These are phyloP conservation scores for Himalopsyche anomala DNA, from an alignment of 2,888 invertebrate species.

Conservation along the genomic window DNA sequence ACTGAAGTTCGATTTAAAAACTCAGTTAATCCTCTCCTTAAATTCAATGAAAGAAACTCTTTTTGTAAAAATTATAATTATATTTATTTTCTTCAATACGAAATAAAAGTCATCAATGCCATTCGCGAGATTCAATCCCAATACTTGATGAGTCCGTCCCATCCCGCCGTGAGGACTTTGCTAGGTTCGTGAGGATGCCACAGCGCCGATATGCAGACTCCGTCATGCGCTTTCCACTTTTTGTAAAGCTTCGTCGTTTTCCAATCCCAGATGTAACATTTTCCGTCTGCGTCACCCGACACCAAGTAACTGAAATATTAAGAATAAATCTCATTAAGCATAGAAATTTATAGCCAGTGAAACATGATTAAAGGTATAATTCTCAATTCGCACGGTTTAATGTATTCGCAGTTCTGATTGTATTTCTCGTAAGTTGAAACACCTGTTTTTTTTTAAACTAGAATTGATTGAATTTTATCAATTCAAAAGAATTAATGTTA, in stretches of 20 bases:
- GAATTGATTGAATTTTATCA: neutral
- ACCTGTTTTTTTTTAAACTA: neutral
- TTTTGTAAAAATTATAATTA: neutral
- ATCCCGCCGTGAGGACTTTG: conserved; percentile 97
- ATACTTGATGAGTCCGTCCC: conserved; percentile 99
- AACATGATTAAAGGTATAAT: no score
- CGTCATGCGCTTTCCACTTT: conserved; percentile 99
- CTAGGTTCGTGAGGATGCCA: conserved; percentile 99
- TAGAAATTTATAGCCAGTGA: neutral
- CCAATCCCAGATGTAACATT: conserved; percentile 99
- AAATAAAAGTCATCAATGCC: conserved; percentile 3
- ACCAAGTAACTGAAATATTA: conserved; percentile 89
- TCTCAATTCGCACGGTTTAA: no score
- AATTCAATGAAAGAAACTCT: neutral
- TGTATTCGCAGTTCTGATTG: neutral
- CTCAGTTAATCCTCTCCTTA: neutral
- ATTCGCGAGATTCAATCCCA: conserved; percentile 87
- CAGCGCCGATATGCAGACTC: conserved; percentile 93
- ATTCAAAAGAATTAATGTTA: neutral
- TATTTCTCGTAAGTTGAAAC: neutral
- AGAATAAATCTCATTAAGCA: neutral
- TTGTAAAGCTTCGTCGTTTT: conserved; percentile 98
- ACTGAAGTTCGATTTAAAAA: no score
- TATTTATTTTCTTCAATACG: neutral
- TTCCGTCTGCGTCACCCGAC: conserved; percentile 99